Base-by-base conservation (phyloP, 2,888 invertebrate genomes). In the Pediacus dermestoides region DNA sequence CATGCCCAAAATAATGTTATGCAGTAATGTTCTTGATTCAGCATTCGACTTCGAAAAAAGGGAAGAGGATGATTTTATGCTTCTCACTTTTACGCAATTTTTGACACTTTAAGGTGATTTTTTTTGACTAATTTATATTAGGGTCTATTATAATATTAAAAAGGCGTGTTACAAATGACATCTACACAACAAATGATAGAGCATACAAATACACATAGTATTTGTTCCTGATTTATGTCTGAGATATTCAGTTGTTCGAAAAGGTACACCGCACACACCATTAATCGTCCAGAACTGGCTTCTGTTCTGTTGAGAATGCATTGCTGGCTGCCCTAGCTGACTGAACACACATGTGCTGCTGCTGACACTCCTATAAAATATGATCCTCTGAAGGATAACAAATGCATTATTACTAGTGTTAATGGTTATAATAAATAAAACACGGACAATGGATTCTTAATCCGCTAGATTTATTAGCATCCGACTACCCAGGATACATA, bases 361-460 rank as follows among this genome's bases (percentile, higher is more conserved):
- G 63, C 58, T 62, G 64, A 63, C 63, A 60, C 52, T 49, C 42
- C 58, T 51, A 58, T 62, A 66, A 68, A 66, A 67, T 66, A 67
- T 66, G 64, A 65, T 65, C 56, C 66, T 64, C 61, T 59, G 64
- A 66, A 66, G 67, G 67, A 68, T 70, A 68, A 70, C 68, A 67
- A 70, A 68, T 68, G 70, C 68, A 70, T 70, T 70, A 70, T 70
- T 67, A 68, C 67, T 65, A 64, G 66, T 68, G 69, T 68, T 68
- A 68, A 68, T 68, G 67, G 67, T 67, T 66, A 64, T 66, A 66
- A 68, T 68, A 68, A 68, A 68, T 68, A 68, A 68, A 65, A 63
- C 60, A 57, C 62, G 66, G 65, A 68, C 68, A 68, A 68, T 67
- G 64, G 67, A 63, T 67, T 67, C 67, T 66, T 68, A 68, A 67